phyloP scores from a whole-genome alignment of 2,797 vertebrate genomes.

The Brotula barbata region DNA sequence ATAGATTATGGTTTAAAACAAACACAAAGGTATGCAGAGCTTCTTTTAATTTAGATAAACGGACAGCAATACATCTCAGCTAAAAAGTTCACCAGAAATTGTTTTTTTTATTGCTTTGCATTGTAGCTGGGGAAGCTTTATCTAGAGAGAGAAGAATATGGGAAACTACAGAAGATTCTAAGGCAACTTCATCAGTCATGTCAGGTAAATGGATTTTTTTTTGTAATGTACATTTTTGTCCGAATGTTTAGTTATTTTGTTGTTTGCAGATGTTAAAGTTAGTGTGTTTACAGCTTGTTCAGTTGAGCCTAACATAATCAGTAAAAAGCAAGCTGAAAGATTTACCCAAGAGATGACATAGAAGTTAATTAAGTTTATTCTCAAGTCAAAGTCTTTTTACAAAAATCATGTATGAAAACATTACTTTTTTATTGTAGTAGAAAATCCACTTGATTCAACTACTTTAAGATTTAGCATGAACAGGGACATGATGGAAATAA shows the following conservation, averaged over 20 bases:
- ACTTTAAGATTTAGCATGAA: too few relatives aligned
- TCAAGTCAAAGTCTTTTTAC: too few relatives aligned
- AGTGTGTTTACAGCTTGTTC: not conserved
- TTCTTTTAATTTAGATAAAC: too few relatives aligned
- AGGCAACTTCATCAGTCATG: conserved; percentile 98
- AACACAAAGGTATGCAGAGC: conserved; percentile 92
- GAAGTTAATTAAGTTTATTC: too few relatives aligned
- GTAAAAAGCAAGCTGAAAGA: too few relatives aligned
- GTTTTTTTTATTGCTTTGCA: not conserved
- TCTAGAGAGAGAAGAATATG: conserved; percentile 97
- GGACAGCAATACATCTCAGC: accelerated
- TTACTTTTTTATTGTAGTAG: too few relatives aligned
- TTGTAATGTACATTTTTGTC: not conserved
- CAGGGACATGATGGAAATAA: too few relatives aligned
- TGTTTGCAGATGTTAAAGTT: not conserved
- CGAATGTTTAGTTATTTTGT: not conserved
- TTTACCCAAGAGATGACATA: too few relatives aligned
- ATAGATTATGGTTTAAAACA: conserved; percentile 98
- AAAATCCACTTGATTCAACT: too few relatives aligned
- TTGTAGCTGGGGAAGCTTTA: conserved; percentile 96
- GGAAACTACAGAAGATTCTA: conserved; percentile 98
- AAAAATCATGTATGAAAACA: too few relatives aligned
- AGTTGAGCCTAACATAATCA: not conserved
- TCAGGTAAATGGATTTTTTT: conserved; percentile 82
- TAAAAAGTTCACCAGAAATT: not conserved